Evolutionary conservation across 2,888 invertebrate species (phyloP), one percentile per base, ranked within the genome.

Genomic region (Parthenolecanium corni): DNA sequence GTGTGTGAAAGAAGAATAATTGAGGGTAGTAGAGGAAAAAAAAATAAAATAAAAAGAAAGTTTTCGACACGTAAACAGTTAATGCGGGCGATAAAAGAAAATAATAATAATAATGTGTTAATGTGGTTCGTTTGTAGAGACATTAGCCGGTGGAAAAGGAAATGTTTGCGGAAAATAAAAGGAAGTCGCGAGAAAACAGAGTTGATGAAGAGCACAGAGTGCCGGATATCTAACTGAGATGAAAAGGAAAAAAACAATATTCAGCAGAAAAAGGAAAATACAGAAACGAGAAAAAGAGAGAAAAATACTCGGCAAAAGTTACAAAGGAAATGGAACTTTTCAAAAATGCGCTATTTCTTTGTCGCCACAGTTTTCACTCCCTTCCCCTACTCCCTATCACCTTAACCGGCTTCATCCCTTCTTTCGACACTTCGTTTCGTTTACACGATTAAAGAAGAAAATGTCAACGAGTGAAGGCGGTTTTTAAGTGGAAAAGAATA

Each of bases 281-380:
- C 44, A 57, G 44, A 57, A 46, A 57, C 23, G 25, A 20, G 44
- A 42, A 57, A 57, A 57, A 57, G 57, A 57, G 57, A 57, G 57
- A 57, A 57, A 57, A 57, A 57, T 57, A 57, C 57, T 57, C 57
- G 6, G 57, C 57, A 46, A 57, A 46, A 57, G 57, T 57, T 57
- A 23, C 57, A 57, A 57, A 57, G 57, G 57, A 57, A 57, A 57
- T 57, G 57, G 57, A 57, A 57, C 57, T 57, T 57, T 57, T 57
- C 57, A 57, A 57, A 42, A 57, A 47, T 46, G 57, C 57, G 57
- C 57, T 57, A 47, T 57, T 57, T 57, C 57, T 57, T 57, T 57
- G 57, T 57, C 57, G 57, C 57, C 57, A 42, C 44, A 57, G 46
- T 57, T 54, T 54, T 54, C 54, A 42, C 54, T 40, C 36, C 38